Base-by-base conservation (phyloP, 2,113 vertebrate species). In the Sebastes fasciatus region DNA sequence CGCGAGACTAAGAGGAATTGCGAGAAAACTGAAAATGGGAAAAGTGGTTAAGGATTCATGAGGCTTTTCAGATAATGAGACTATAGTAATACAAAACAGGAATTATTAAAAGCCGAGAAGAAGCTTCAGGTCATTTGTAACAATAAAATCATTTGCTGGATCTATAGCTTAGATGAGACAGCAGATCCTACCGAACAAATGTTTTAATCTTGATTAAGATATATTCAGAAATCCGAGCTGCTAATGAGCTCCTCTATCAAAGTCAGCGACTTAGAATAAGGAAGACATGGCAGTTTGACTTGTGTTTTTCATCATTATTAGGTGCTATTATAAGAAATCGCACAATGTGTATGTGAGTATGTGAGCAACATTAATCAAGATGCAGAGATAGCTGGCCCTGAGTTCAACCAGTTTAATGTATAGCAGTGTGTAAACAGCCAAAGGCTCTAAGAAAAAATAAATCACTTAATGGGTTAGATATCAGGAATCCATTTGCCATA, bases 401-500 rank as follows among this genome's bases (percentile, higher is more conserved):
- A 76, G 77, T 34, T 34, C 65, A 48, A 73, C 57, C 51, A 60
- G 57, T 71, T 70, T 63, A 82, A 80, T 72, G 58, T 67, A 79
- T 57, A 79, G 51, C 16, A 16, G 58, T 65, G 74, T 8, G 60
- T 87, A 78, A 90, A 81, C 54, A 90, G 73, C 78, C 71, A 34
- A 52, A 80, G 73, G 58, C 62, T 65, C 5, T 8, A 16, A 43
- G 72, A 55, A 45, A 49, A 61, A 69, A 61, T 43, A 81, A 83
- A 86, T 76, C 80, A 85, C 54, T 77, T 69, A 74, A 85, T 82
- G 74, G 84, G 21, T 77, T 84, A 71, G 75, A 86, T 91, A 90
- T 92, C 89, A 89, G 85, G 66, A 86, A 80, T 90, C 89, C 86
- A 88, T 93, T 91, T 86, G 71, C 86, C 57, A 73, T 89, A 88